Percentiles rank a stretch among this genome's conserved stretches.
Conservation (phyloP, 1,140 invertebrate species). For the Pseudomyrmex concolor region DNA sequence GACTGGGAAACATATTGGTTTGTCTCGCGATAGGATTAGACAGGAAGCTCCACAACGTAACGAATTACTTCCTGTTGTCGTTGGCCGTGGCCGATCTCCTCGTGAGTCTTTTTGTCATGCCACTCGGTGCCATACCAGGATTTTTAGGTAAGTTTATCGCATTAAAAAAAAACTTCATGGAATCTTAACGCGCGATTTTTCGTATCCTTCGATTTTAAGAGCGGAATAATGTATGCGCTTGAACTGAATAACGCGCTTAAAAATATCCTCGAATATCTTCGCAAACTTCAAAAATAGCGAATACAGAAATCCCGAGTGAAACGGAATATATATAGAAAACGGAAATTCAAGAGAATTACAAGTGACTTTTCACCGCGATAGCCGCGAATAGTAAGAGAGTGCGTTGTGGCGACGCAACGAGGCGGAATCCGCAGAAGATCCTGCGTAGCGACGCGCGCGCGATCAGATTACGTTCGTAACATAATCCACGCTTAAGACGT, state of each 20-base stretch:
- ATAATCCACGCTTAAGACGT: constrained; percentile 46
- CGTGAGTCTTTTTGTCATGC: constrained; percentile 96
- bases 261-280: background rate
- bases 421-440: constrained; percentile 9
- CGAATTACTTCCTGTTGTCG: constrained; percentile 97
- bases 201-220: background rate
- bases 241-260: background rate
- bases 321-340: background rate
- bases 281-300: background rate
- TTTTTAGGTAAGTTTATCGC: constrained; percentile 90
- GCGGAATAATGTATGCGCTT: background rate
- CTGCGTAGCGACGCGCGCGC: constrained; percentile 28
- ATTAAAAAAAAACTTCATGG: no score
- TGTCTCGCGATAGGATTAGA: constrained; percentile 95
- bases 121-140: constrained; percentile 93
- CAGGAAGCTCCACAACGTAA: constrained; percentile 94
- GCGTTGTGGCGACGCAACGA: constrained; percentile 9
- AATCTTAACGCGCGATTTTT: background rate
- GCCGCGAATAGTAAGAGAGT: background rate
- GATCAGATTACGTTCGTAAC: constrained; percentile 67
- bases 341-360: no score
- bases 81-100: constrained; percentile 96
- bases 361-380: background rate
- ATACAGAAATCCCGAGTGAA: background rate
- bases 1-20: constrained; percentile 96